Evolutionary conservation across 2,797 vertebrate genomes (phyloP).

Genomic region (Ctenopoma kingsleyae): DNA sequence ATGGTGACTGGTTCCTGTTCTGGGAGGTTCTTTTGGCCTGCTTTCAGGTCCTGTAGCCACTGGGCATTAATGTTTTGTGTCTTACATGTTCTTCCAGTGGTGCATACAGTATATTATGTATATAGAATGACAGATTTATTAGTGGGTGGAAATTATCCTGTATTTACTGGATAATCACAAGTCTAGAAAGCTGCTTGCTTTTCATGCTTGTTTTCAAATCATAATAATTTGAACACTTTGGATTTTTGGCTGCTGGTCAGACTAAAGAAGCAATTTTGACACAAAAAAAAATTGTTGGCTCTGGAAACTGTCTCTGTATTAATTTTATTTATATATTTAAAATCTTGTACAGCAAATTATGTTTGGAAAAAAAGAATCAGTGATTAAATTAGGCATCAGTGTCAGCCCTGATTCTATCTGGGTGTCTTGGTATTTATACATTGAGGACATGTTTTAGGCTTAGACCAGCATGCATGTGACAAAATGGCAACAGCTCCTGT

Average conservation of each 20-base stretch:
- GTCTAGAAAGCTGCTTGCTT: background rate
- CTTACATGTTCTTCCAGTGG: no score
- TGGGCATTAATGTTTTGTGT: no score
- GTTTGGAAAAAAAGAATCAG: background rate
- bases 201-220: conserved; percentile 20
- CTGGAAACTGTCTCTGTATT: conserved; percentile 23
- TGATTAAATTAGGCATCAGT: conserved; percentile 14
- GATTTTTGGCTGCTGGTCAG: conserved; percentile 29
- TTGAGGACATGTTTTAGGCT: background rate
- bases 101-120: no score
- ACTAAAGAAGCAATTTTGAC: conserved; percentile 44
- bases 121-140: background rate
- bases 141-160: background rate
- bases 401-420: background rate
- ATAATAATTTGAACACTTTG: conserved; percentile 31
- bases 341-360: background rate
- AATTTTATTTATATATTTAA: conserved; percentile 35
- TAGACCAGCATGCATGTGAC: background rate
- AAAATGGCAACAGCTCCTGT: background rate
- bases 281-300: conserved; percentile 23
- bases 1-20: no score
- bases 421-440: background rate
- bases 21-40: no score
- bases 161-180: background rate
- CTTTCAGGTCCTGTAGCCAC: no score